Evolutionary conservation across 1,140 invertebrate species (phyloP), one percentile per base, ranked within the genome.

Genomic region (Habropoda laboriosa): DNA sequence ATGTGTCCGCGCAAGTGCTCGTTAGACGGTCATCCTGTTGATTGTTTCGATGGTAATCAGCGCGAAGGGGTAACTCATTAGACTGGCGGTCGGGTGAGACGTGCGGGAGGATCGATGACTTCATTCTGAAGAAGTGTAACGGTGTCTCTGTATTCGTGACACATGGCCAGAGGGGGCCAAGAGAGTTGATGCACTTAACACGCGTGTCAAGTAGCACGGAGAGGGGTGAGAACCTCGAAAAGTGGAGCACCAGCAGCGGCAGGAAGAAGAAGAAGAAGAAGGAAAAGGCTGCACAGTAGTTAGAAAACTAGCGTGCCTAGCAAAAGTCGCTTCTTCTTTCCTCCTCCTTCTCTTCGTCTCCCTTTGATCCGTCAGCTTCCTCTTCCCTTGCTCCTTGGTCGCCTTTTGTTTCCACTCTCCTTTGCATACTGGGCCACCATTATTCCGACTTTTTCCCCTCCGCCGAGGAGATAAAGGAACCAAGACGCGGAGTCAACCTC

Each of bases 171-270:
- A n/a, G 35, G 27, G 57, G 13, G 21, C 18, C 35, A 38, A 87
- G 84, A 81, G 82, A 77, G 81, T 88, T 88, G 79, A 75, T 67
- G 61, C 80, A 86, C 86, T 87, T 83, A 64, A 71, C 68, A 87
- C 88, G 79, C 82, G 87, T 89, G 88, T 89, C 89, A 87, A 90
- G 84, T 87, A 82, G 72, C 78, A 77, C 63, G 42, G 35, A 32
- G 27, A n/a, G 63, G 80, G 75, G 81, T 77, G 79, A 82, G 79
- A 83, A 88, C 81, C n/a, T 87, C 80, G 77, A 84, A 82, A 89
- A 90, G 60, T 89, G 80, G 87, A 88, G 77, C 88, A 87, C 77
- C 47, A 27, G 10, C 8, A 21, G 30, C 21, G 38, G 42, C 74
- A 74, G 66, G 75, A 83, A 83, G 74, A 70, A 70, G 67, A 80